phyloP scores from a whole-genome alignment of 23 tunicate genomes.

The Clavelina lepadiformis region DNA sequence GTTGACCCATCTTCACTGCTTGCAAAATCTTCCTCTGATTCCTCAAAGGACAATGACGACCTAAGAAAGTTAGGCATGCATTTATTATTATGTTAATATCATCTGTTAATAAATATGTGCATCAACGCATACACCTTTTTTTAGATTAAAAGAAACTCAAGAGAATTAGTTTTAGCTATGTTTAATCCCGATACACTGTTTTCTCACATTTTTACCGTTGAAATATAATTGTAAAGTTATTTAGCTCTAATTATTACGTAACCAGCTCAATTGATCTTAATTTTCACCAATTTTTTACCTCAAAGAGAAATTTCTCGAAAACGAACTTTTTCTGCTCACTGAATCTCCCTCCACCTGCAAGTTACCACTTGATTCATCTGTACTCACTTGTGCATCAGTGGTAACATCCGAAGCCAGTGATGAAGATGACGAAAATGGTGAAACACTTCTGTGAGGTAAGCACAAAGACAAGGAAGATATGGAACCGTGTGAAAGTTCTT shows the following conservation, averaged over 20 bases:
- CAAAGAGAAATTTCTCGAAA: conserved; percentile 52
- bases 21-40: conserved; percentile 83
- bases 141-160: conserved; percentile 6
- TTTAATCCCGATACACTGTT: too few species aligned
- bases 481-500: neutral
- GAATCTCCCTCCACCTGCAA: conserved; percentile 18
- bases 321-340: conserved; percentile 39
- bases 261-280: too few species aligned
- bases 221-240: too few species aligned
- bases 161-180: neutral
- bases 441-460: conserved; percentile 3
- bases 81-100: neutral
- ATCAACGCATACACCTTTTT: neutral
- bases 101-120: neutral
- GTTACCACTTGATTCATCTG: conserved; percentile 1
- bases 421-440: conserved; percentile 14
- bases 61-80: conserved; percentile 5
- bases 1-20: conserved; percentile 43
- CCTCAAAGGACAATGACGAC: conserved; percentile 85
- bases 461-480: neutral
- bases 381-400: neutral
- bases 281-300: conserved; percentile 39
- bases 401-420: too few species aligned
- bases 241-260: too few species aligned
- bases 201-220: neutral